Evolutionary conservation across 2,888 invertebrate genomes (phyloP).

Genomic region (Caenorhabditis uteleia): DNA sequence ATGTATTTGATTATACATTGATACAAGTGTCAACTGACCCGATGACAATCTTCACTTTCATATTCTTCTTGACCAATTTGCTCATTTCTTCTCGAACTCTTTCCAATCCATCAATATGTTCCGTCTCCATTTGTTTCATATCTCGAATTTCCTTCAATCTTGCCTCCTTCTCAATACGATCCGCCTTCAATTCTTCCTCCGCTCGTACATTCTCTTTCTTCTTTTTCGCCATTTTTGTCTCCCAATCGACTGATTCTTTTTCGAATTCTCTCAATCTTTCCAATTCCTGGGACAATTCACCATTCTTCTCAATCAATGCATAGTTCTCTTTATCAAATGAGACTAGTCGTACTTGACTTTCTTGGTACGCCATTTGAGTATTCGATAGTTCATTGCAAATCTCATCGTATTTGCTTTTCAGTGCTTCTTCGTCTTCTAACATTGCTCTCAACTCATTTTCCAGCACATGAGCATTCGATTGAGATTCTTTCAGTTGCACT

Average conservation of each 20-base stretch:
- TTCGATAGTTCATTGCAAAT: conserved; percentile 16
- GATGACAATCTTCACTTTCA: conserved; percentile 9
- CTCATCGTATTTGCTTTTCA: conserved; percentile 4
- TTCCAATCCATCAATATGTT: conserved; percentile 18
- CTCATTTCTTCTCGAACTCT: conserved; percentile 11
- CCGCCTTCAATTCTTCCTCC: conserved; percentile 1
- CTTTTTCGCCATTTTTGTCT: conserved; percentile 3
- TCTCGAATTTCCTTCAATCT: too few species aligned
- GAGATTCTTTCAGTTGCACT: neutral
- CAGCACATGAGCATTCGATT: neutral
- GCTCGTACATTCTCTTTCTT: conserved; percentile 14
- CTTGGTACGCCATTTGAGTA: too few species aligned
- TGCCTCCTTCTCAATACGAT: too few species aligned
- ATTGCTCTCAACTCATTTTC: neutral
- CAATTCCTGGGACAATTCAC: conserved; percentile 7
- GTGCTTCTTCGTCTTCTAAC: conserved; percentile 5
- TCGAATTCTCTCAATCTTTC: conserved; percentile 11
- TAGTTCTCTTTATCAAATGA: conserved; percentile 17
- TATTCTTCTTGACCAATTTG: conserved; percentile 12
- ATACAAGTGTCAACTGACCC: conserved; percentile 7
- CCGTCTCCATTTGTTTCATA: conserved; percentile 2
- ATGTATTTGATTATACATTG: neutral
- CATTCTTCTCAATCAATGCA: conserved; percentile 5
- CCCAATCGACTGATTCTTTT: conserved; percentile 7
- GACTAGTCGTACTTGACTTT: too few species aligned